Percentiles rank a stretch among this genome's conserved stretches.
Conservation (phyloP, 2,888 invertebrate genomes). For the Standfussiana lucernea region DNA sequence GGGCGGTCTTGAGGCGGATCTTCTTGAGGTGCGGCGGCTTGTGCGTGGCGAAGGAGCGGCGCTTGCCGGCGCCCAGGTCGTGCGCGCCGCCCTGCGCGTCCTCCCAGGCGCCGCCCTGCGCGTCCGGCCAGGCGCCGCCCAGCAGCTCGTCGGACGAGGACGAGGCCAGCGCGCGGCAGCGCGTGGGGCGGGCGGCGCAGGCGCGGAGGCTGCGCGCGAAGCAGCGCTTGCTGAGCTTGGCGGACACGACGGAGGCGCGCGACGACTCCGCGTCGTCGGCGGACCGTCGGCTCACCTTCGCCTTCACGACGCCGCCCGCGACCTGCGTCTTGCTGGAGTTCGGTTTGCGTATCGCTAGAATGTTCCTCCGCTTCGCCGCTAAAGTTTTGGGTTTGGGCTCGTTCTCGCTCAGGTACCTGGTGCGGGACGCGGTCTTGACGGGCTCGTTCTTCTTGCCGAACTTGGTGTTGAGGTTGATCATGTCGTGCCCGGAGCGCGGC, state of each 20-base stretch:
- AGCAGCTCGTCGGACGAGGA: constrained; percentile 81
- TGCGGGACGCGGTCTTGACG: constrained; percentile 78
- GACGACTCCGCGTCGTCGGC: constrained; percentile 82
- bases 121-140: constrained; percentile 80
- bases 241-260: constrained; percentile 73
- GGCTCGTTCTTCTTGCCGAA: constrained; percentile 82
- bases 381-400: constrained; percentile 85
- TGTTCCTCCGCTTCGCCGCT: constrained; percentile 82
- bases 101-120: constrained; percentile 76
- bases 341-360: constrained; percentile 86
- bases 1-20: constrained; percentile 84
- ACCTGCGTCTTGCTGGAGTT: constrained; percentile 83
- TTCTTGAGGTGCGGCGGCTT: constrained; percentile 84
- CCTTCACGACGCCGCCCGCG: constrained; percentile 77
- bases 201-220: constrained; percentile 73
- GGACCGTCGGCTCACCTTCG: constrained; percentile 78
- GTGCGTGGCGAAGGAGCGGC: constrained; percentile 79
- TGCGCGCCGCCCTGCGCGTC: constrained; percentile 70
- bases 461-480: constrained; percentile 78
- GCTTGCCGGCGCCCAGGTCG: constrained; percentile 71
- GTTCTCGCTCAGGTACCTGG: constrained; percentile 80
- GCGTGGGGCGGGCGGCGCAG: constrained; percentile 51
- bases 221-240: constrained; percentile 81
- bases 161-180: constrained; percentile 78
- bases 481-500: constrained; percentile 81